Percentiles rank a stretch among this genome's conserved stretches.
phyloP scores from a whole-genome alignment of 2,113 vertebrate species.

The Numida meleagris region DNA sequence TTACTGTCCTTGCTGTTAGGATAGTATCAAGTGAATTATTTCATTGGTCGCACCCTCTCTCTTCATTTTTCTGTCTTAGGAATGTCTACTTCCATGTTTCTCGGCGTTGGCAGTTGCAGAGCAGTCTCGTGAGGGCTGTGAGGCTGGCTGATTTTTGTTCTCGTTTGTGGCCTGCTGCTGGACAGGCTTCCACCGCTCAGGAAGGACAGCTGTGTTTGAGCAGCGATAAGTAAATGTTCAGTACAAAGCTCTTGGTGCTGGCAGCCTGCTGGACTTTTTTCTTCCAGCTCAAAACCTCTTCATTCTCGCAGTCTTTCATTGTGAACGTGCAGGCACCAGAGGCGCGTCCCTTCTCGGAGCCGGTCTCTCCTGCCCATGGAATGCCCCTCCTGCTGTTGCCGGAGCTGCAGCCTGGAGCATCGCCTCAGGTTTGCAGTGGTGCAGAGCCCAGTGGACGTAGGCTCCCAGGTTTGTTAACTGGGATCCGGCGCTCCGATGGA shows the following conservation, averaged over 20 bases:
- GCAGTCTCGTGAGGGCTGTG: not conserved
- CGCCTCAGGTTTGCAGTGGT: not conserved
- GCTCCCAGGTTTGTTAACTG: too few relatives aligned
- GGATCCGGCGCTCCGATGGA: accelerated
- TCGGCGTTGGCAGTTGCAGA: not conserved
- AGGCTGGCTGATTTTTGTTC: not conserved
- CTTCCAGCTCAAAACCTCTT: not conserved
- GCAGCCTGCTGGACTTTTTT: not conserved
- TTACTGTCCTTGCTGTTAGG: not conserved
- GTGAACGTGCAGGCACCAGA: not conserved
- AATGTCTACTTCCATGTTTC: not conserved
- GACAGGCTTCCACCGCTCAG: not conserved
- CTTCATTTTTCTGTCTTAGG: not conserved
- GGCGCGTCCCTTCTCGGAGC: not conserved
- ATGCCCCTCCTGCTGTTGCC: accelerated
- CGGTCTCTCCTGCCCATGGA: not conserved
- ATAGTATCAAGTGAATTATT: not conserved
- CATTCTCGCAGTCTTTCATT: not conserved
- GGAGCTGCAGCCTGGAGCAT: not conserved
- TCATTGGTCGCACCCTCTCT: not conserved
- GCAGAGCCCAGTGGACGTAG: too few relatives aligned
- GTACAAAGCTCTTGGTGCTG: not conserved
- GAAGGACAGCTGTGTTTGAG: not conserved
- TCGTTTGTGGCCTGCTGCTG: not conserved
- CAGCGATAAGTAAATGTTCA: not conserved